Percentiles rank a stretch among this genome's conserved stretches.
Conservation (phyloP, 2,797 vertebrate genomes). For the Emys orbicularis region DNA sequence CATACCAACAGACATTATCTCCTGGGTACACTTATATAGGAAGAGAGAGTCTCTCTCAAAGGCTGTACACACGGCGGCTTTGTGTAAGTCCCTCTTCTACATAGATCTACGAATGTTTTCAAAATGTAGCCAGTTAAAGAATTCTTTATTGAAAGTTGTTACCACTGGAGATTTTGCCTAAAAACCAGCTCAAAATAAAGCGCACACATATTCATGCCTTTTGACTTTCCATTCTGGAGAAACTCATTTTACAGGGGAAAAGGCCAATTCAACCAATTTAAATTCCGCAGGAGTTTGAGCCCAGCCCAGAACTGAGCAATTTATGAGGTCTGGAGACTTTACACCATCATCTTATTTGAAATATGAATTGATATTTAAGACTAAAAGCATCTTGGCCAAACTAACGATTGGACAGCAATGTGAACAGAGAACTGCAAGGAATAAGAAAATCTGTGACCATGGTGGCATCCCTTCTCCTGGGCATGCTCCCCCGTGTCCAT, state of each 20-base stretch:
- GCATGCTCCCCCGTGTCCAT: fast-evolving
- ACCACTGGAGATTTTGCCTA: not conserved
- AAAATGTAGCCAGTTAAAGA: not conserved
- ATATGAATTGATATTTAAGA: not conserved
- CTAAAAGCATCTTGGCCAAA: not conserved
- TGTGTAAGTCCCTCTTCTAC: not conserved
- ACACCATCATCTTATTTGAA: not conserved
- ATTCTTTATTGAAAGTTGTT: not conserved
- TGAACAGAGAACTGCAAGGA: not conserved
- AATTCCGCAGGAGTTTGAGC: constrained; percentile 4
- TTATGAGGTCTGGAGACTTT: not conserved
- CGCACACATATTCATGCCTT: not conserved
- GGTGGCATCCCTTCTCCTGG: not conserved
- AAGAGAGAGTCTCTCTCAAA: not conserved
- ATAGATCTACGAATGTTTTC: not conserved
- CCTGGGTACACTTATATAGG: not conserved
- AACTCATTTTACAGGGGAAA: not conserved
- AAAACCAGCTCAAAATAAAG: not conserved
- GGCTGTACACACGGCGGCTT: fast-evolving
- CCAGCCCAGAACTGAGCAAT: not conserved
- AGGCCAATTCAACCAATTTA: not conserved
- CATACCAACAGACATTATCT: not conserved
- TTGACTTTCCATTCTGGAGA: not conserved
- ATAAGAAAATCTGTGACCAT: not conserved
- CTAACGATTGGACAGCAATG: not conserved